phyloP scores from a whole-genome alignment of 2,888 invertebrate genomes.

The Gymnoscelis rufifasciata region DNA sequence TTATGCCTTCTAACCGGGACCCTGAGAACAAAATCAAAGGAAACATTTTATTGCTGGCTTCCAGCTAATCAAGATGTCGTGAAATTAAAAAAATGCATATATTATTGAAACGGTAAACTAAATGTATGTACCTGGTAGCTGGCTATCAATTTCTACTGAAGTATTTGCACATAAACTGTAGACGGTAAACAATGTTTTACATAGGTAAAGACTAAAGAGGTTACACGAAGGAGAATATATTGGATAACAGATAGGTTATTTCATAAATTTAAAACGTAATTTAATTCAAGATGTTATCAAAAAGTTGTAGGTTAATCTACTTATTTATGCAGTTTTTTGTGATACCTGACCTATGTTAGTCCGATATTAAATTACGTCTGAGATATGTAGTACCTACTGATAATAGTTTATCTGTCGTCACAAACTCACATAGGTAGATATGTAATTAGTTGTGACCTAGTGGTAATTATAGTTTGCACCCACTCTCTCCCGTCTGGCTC shows the following conservation, averaged over 20 bases:
- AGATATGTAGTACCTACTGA: constrained; percentile 23
- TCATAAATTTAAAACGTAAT: neutral
- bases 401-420: constrained; percentile 23
- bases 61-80: no score
- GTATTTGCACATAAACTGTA: neutral
- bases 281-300: neutral
- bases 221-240: constrained; percentile 13
- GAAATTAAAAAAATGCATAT: no score
- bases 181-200: constrained; percentile 4
- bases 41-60: no score
- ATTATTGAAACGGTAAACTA: no score
- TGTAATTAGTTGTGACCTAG: constrained; percentile 45
- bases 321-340: constrained; percentile 1
- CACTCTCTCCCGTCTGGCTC: constrained; percentile 22
- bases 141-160: no score
- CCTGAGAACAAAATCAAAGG: no score
- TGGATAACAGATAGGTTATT: constrained; percentile 1
- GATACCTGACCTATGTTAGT: constrained; percentile 16
- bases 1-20: no score
- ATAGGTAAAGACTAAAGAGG: constrained; percentile 11
- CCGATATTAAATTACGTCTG: constrained; percentile 14
- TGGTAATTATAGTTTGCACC: constrained; percentile 44
- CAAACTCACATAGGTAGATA: constrained; percentile 18
- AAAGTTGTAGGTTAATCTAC: neutral
- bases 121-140: no score